These are phyloP conservation scores for Scolopax rusticola DNA, from an alignment of 2,797 vertebrate genomes.

Conservation along the genomic window DNA sequence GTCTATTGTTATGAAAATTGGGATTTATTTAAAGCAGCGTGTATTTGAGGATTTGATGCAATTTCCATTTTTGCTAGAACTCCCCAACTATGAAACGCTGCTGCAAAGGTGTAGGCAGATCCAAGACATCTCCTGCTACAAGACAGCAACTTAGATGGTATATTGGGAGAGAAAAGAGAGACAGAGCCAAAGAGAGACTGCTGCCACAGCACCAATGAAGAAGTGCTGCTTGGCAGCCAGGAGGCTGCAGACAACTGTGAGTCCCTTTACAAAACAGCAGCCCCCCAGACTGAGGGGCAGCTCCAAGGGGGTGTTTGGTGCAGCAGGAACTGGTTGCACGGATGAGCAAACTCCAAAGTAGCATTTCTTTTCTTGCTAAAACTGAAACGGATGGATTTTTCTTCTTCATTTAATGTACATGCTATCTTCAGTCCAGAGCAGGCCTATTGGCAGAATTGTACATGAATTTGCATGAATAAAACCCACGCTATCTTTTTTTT, in stretches of 20 bases:
- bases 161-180: background rate
- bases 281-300: rapidly evolving
- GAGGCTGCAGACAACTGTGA: background rate
- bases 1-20: conserved; percentile 55
- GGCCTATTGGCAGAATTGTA: background rate
- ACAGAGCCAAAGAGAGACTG: background rate
- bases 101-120: conserved; percentile 21
- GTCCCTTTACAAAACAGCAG: background rate
- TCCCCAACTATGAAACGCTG: background rate
- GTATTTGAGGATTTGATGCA: background rate
- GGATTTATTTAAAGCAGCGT: conserved; percentile 33
- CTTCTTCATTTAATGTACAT: background rate
- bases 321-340: rapidly evolving
- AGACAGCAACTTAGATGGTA: background rate
- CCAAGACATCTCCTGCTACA: background rate
- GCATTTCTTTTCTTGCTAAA: background rate
- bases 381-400: background rate
- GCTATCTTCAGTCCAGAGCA: background rate
- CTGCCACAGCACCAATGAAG: background rate
- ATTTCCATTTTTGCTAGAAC: background rate
- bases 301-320: background rate
- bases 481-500: background rate
- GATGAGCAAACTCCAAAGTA: background rate
- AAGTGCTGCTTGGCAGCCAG: background rate
- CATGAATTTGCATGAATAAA: background rate